A percentile compares a stretch with the other conserved stretches of the same genome.
Evolutionary conservation across 2,113 vertebrate species (phyloP).

Genomic region (Miniopterus natalensis): DNA sequence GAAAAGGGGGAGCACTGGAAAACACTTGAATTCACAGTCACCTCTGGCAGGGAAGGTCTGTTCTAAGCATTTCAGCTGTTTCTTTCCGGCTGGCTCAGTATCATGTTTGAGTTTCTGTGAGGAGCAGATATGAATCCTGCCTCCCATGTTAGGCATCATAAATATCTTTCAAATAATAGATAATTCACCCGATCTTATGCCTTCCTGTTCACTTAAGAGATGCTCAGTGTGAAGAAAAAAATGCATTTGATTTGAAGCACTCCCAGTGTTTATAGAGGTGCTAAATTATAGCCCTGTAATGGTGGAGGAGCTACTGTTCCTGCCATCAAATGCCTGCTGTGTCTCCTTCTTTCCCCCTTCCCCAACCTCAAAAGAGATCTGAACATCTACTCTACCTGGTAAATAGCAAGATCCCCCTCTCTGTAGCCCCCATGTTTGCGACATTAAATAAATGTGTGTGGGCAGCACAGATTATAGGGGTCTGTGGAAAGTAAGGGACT

Average conservation of each 20-base stretch:
- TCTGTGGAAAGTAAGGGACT: neutral
- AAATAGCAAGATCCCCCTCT: constrained; percentile 13
- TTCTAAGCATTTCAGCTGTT: constrained; percentile 82
- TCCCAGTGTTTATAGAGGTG: constrained; percentile 79
- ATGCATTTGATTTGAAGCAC: constrained; percentile 76
- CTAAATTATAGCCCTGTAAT: constrained; percentile 71
- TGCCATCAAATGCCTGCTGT: constrained; percentile 52
- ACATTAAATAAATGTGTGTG: neutral
- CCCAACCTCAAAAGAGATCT: constrained; percentile 44
- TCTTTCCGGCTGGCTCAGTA: constrained; percentile 74
- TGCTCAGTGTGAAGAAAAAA: constrained; percentile 77
- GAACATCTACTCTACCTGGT: neutral
- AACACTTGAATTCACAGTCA: constrained; percentile 78
- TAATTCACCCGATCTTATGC: constrained; percentile 60
- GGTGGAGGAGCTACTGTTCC: neutral
- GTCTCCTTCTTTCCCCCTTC: constrained; percentile 15
- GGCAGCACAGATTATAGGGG: neutral
- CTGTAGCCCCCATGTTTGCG: neutral
- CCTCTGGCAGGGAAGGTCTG: constrained; percentile 63
- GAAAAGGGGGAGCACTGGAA: constrained; percentile 62
- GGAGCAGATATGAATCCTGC: constrained; percentile 79
- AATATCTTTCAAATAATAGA: constrained; percentile 84
- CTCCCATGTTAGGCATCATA: constrained; percentile 79
- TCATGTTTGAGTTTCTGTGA: constrained; percentile 76
- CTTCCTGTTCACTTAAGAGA: constrained; percentile 80